These are phyloP conservation scores for Semicossyphus pulcher DNA, from an alignment of 2,113 vertebrate genomes.

Conservation along the genomic window DNA sequence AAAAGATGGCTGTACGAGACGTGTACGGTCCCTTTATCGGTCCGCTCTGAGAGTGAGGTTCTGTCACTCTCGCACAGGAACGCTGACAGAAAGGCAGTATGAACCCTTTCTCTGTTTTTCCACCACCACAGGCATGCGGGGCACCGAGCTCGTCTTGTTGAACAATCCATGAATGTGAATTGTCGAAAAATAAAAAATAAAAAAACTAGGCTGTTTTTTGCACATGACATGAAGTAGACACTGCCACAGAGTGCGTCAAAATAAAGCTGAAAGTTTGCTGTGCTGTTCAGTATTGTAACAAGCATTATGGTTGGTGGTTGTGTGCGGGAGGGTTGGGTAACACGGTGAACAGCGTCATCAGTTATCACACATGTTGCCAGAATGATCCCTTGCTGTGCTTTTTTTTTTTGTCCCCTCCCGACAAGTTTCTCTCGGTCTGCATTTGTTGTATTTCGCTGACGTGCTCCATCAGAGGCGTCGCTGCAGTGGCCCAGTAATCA, in stretches of 20 bases:
- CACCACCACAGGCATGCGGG: slow-evolving; percentile 24
- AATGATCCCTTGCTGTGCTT: slow-evolving; percentile 35
- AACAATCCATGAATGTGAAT: slow-evolving; percentile 80
- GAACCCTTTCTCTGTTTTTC: slow-evolving; percentile 1
- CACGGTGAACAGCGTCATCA: not conserved
- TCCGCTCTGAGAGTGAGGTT: not conserved
- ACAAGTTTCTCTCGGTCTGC: slow-evolving; percentile 2
- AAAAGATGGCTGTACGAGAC: too few species aligned
- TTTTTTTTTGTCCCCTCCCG: not conserved
- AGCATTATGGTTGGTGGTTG: not conserved
- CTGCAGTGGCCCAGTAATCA: slow-evolving; percentile 66
- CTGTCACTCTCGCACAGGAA: not conserved
- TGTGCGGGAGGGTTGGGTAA: slow-evolving; percentile 5
- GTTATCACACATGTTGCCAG: slow-evolving; percentile 16
- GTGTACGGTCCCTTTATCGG: not conserved
- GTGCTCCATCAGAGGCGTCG: slow-evolving; percentile 21
- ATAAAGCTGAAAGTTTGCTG: slow-evolving; percentile 56
- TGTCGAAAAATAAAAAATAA: slow-evolving; percentile 14
- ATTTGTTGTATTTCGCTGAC: slow-evolving; percentile 41
- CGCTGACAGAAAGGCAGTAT: slow-evolving; percentile 2
- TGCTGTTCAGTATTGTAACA: slow-evolving; percentile 44
- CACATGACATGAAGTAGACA: slow-evolving; percentile 70
- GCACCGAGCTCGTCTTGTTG: slow-evolving; percentile 28
- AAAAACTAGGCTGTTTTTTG: slow-evolving; percentile 54
- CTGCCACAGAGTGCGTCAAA: slow-evolving; percentile 64